A percentile compares a stretch with the other conserved stretches of the same genome.
Evolutionary conservation across 2,888 invertebrate species (phyloP).

Genomic region (Reticulitermes lucifugus): DNA sequence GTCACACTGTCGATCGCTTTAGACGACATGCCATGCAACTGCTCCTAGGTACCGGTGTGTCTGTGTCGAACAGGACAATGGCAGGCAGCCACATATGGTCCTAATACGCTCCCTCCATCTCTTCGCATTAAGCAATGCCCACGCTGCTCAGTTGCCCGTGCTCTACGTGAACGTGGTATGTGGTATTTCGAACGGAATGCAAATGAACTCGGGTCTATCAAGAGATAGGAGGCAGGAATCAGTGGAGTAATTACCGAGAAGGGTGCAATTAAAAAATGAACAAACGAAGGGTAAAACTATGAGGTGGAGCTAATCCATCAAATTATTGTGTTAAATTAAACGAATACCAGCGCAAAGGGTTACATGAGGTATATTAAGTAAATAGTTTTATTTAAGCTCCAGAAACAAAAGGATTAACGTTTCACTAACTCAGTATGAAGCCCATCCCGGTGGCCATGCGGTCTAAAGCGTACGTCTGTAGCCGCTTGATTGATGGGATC

Average conservation of each 20-base stretch:
- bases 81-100: neutral
- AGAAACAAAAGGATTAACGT: too few species aligned
- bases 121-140: neutral
- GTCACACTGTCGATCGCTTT: neutral
- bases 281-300: neutral
- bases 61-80: neutral
- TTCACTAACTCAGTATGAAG: too few species aligned
- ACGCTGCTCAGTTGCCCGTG: neutral
- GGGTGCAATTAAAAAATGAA: neutral
- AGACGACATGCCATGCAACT: neutral
- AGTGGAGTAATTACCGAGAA: neutral
- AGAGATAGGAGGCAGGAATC: neutral
- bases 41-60: constrained; percentile 6
- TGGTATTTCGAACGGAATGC: neutral
- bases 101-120: neutral
- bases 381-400: too few species aligned
- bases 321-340: too few species aligned
- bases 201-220: neutral
- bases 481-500: too few species aligned
- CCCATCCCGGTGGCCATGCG: too few species aligned
- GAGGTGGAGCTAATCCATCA: too few species aligned
- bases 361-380: too few species aligned
- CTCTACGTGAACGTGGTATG: neutral
- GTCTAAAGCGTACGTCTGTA: too few species aligned
- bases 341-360: too few species aligned